phyloP scores from a whole-genome alignment of 2,797 vertebrate species.

The Pseudochaenichthys georgianus region DNA sequence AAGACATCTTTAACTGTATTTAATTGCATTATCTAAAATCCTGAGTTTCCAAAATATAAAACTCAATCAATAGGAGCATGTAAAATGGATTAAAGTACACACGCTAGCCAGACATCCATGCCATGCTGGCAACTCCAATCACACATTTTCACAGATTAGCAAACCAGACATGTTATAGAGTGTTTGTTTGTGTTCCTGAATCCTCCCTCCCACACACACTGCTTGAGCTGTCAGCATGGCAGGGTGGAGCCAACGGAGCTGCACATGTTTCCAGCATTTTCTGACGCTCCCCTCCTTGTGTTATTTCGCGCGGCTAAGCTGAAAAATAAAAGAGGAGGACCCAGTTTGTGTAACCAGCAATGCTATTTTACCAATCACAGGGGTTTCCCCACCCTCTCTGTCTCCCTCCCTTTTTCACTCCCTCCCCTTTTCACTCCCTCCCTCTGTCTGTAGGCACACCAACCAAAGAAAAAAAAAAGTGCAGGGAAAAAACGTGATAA shows the following conservation, averaged over 20 bases:
- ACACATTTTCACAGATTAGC: constrained; percentile 39
- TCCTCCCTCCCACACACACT: constrained; percentile 57
- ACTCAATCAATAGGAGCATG: background rate
- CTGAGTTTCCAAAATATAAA: background rate
- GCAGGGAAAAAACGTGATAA: constrained; percentile 79
- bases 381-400: constrained; percentile 73
- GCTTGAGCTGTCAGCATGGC: constrained; percentile 68
- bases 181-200: constrained; percentile 51
- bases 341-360: constrained; percentile 38
- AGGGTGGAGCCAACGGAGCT: constrained; percentile 58
- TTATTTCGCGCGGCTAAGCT: constrained; percentile 50
- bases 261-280: constrained; percentile 80
- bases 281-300: constrained; percentile 46
- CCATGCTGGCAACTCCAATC: background rate
- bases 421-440: constrained; percentile 53
- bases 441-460: constrained; percentile 76
- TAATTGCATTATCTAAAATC: background rate
- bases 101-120: background rate
- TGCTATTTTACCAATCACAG: constrained; percentile 79
- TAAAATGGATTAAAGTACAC: constrained; percentile 1
- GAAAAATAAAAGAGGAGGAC: constrained; percentile 67
- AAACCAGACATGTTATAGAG: constrained; percentile 16
- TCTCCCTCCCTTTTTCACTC: constrained; percentile 33
- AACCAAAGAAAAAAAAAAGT: constrained; percentile 63
- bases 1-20: background rate